Base-by-base conservation (phyloP, 1,140 invertebrate species). In the Chironomus striatipennis region DNA sequence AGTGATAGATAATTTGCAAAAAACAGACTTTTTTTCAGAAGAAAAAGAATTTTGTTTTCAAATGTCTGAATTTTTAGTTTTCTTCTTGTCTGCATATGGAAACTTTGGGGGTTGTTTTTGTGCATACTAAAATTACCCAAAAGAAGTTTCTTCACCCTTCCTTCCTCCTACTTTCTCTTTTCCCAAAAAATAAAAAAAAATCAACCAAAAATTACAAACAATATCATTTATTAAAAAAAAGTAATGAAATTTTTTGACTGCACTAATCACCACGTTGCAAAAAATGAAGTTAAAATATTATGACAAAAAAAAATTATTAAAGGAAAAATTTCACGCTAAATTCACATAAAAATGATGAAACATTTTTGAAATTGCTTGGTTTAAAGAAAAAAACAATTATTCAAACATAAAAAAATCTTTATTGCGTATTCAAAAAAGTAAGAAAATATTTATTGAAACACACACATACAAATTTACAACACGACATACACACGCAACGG, bases 111-210 rank as follows among this genome's bases (percentile, higher is more conserved):
- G n/a, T n/a, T n/a, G n/a, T n/a, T n/a, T n/a, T n/a, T n/a, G n/a
- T n/a, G n/a, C n/a, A n/a, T n/a, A n/a, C n/a, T n/a, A n/a, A n/a
- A n/a, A n/a, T n/a, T n/a, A n/a, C 24, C 24, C 76, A 73, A 76
- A 74, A 75, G n/a, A n/a, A 73, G 76, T 75, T 74, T 74, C 75
- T 77, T 76, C 76, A 76, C 75, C 74, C 42, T 73, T 21, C 20
- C 12, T 42, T 57, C 64, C 21, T 12, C 21, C 21, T 73, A 34
- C 9, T 17, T 57, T 65, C 17, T 15, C 15, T 34, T n/a, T 21
- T 17, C 10, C 74, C 15, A 73, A 74, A 21, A 72, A 76, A n/a
- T 47, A 70, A 34, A 34, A 42, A 73, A 75, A 7, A 67, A 65
- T 43, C 76, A 78, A 17, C 77, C 74, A 6, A 75, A 47, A n/a